Evolutionary conservation across 2,888 invertebrate genomes (phyloP).

Genomic region (Pristionchus arcanus): DNA sequence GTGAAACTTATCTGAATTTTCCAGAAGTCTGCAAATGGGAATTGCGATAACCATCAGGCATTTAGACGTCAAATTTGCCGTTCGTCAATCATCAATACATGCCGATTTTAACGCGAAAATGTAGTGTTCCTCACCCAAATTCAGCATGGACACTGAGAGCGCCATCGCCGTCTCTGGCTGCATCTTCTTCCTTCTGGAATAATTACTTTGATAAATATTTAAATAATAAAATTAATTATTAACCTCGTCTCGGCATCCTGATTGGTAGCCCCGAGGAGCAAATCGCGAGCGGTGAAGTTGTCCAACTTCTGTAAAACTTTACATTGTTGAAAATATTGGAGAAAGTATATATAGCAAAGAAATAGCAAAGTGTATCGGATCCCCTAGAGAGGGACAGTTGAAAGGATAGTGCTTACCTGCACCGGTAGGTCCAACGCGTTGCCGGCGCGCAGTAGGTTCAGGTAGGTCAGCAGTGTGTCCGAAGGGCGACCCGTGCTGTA

Average conservation of each 20-base stretch:
- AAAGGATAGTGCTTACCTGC: background rate
- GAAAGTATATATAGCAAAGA: too few species aligned
- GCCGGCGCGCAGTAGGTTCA: background rate
- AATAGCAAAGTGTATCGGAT: too few species aligned
- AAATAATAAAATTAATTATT: background rate
- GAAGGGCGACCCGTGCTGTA: background rate
- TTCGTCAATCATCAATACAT: too few species aligned
- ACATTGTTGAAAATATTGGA: too few species aligned
- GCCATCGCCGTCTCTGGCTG: conserved; percentile 36
- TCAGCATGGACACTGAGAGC: background rate
- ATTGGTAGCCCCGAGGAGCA: background rate
- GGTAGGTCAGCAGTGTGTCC: background rate
- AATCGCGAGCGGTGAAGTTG: background rate
- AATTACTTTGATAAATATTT: background rate
- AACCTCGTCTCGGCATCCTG: background rate
- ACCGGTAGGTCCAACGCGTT: background rate
- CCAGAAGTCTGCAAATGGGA: too few species aligned
- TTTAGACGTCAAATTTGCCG: too few species aligned
- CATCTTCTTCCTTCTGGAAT: background rate
- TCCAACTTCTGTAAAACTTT: background rate
- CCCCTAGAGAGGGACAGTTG: too few species aligned
- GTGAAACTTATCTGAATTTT: too few species aligned
- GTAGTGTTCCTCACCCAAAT: background rate
- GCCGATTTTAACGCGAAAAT: too few species aligned
- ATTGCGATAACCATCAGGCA: too few species aligned